Base-by-base conservation (phyloP, 2,113 vertebrate genomes). In the Prietella phreatophila region DNA sequence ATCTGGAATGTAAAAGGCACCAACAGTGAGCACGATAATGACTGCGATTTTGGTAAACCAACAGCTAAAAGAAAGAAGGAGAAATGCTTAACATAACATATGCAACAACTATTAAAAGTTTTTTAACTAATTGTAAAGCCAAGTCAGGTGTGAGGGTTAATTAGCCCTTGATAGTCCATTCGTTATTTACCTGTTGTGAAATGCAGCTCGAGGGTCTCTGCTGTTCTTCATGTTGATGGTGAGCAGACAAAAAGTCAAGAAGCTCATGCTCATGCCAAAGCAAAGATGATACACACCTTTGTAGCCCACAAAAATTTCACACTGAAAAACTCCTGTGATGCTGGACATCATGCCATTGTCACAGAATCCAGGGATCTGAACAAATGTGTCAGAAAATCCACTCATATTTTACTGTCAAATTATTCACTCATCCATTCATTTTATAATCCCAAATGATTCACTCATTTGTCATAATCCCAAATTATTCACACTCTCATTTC, bases 41-140 rank as follows among this genome's bases (percentile, higher is more conserved):
- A 94, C 95, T 91, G 94, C 95, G 87, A 98, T 93, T 95, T 99
- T 99, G 92, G 97, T 97, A 94, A 98, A 97, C 98, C 98, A 99
- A 93, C 97, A 99, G 92, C 98, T 99, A 90, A 25, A 67, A 86
- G 10, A 85, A 58, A 88, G 58, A 61, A 33, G 39, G 5, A 42
- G 17, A 82, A 58, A 58, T 1, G 15, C 13, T 60, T 1, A 80
- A 19, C 30, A 39, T 25, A 60, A 60, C 13, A 25, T 6, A 33
- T 15, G 9, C 5, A 39, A 8, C 17, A 36, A 13, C 19, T 58
- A 58, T 8, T 1, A 81, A 81, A 36, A 5, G 8, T 33, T n/a
- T n/a, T n/a, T 17, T 15, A 15, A 53, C 0, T 20, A 39, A 39
- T 1, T 76, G 36, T 50, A 76, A 27, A 14, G 42, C 11, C 5